Conservation (phyloP, 37 sponge, comb jelly and placozoan species). For the Aphrocallistes beatrix region DNA sequence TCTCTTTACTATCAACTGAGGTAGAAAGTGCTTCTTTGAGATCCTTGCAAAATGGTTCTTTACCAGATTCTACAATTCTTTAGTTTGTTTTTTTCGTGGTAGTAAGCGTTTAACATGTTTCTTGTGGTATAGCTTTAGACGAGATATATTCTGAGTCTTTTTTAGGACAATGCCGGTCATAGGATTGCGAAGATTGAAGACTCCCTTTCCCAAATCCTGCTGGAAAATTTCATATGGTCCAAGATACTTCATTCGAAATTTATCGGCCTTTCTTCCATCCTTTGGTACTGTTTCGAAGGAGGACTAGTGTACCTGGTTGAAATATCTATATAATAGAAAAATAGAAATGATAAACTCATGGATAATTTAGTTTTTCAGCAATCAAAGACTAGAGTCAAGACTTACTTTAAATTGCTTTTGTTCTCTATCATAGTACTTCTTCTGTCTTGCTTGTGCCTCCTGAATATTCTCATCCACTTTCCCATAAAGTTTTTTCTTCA, state of each 20-base stretch:
- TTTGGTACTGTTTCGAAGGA: constrained; percentile 16
- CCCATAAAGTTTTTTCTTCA: constrained; percentile 10
- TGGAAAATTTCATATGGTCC: constrained; percentile 10
- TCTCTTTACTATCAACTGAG: neutral
- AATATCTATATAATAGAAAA: neutral
- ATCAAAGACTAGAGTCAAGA: neutral
- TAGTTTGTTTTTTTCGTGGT: neutral
- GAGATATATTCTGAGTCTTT: constrained; percentile 19
- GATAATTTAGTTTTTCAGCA: neutral
- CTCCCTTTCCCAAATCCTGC: constrained; percentile 18
- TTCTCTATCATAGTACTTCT: constrained; percentile 16
- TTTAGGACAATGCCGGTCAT: constrained; percentile 21
- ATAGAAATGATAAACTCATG: neutral
- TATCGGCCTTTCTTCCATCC: constrained; percentile 30
- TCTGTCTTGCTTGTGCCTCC: neutral
- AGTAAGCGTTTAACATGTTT: neutral
- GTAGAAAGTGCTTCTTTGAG: neutral
- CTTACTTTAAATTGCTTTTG: neutral
- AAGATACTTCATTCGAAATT: constrained; percentile 21
- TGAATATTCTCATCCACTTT: constrained; percentile 18
- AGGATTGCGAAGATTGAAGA: constrained; percentile 23
- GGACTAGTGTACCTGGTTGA: neutral
- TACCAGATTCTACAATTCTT: neutral
- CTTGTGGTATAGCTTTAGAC: constrained; percentile 28
- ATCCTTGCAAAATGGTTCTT: neutral